These are phyloP conservation scores for Pelecanoides urinatrix DNA, from an alignment of 2,113 vertebrate genomes.

Conservation along the genomic window DNA sequence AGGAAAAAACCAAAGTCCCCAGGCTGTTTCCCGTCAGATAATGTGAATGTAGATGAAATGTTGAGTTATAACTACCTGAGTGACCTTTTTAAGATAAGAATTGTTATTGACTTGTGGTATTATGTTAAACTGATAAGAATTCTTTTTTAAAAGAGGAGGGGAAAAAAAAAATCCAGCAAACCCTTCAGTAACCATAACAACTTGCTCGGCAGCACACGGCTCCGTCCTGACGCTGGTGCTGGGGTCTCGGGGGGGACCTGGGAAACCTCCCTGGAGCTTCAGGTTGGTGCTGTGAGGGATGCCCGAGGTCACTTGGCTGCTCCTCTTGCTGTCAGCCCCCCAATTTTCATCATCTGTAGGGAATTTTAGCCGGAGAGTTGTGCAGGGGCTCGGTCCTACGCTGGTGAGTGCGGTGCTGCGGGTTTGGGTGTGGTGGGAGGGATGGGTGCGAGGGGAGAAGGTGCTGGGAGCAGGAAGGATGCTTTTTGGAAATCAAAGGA, in stretches of 20 bases:
- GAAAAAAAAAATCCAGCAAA: neutral
- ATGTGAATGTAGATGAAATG: neutral
- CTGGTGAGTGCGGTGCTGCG: neutral
- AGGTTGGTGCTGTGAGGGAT: neutral
- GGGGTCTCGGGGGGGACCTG: neutral
- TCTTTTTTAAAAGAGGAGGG: neutral
- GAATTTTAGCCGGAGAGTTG: neutral
- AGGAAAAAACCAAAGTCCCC: too few species aligned
- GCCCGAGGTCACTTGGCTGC: neutral
- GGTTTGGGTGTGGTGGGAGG: neutral
- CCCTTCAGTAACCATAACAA: constrained; percentile 36
- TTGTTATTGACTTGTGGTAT: constrained; percentile 15
- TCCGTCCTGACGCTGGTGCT: neutral
- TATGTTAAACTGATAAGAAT: constrained; percentile 61
- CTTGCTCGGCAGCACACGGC: neutral
- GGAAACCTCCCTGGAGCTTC: neutral
- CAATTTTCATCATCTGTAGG: neutral
- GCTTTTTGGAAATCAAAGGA: neutral
- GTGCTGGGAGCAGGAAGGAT: neutral
- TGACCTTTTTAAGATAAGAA: constrained; percentile 60
- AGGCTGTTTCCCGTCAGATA: constrained; percentile 53
- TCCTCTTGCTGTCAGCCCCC: neutral
- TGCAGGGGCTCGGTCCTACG: neutral
- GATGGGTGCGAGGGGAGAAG: neutral
- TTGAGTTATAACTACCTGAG: constrained; percentile 37